Conservation (phyloP, 2,888 invertebrate species). For the Stomorhina lunata region DNA sequence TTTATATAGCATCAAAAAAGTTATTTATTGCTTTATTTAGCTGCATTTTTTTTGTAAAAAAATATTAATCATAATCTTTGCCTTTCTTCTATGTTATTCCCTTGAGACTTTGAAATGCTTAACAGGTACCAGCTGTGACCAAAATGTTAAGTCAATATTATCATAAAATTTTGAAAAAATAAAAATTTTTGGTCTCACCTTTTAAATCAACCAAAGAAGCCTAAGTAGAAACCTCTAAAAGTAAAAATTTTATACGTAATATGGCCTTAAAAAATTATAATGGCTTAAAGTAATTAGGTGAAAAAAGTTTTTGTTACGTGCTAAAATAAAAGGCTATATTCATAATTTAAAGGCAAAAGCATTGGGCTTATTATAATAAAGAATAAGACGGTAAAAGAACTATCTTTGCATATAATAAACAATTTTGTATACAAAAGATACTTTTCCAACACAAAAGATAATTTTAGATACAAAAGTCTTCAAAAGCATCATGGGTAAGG, state of each 20-base stretch:
- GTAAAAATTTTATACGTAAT: background rate
- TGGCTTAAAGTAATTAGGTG: background rate
- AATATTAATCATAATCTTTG: background rate
- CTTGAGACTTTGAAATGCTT: background rate
- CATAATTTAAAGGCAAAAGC: no score
- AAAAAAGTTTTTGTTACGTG: background rate
- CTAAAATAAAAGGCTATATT: no score
- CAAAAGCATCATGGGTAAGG: no score
- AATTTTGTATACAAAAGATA: no score
- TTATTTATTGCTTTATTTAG: background rate
- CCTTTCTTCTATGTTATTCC: background rate
- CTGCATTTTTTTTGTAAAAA: background rate
- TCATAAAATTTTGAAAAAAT: background rate
- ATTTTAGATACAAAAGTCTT: no score
- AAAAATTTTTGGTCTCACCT: background rate
- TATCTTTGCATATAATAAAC: no score
- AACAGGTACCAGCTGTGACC: conserved; percentile 13
- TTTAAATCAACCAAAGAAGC: background rate
- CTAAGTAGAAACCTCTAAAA: background rate
- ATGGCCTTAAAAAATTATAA: background rate
- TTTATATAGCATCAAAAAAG: background rate
- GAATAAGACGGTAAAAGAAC: no score
- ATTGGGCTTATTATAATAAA: no score
- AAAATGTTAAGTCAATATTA: conserved; percentile 20
- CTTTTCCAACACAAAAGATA: no score